Percentiles rank a stretch among this genome's conserved stretches.
Conservation (phyloP, 2,113 vertebrate species). For the Dryoscopus gambensis region DNA sequence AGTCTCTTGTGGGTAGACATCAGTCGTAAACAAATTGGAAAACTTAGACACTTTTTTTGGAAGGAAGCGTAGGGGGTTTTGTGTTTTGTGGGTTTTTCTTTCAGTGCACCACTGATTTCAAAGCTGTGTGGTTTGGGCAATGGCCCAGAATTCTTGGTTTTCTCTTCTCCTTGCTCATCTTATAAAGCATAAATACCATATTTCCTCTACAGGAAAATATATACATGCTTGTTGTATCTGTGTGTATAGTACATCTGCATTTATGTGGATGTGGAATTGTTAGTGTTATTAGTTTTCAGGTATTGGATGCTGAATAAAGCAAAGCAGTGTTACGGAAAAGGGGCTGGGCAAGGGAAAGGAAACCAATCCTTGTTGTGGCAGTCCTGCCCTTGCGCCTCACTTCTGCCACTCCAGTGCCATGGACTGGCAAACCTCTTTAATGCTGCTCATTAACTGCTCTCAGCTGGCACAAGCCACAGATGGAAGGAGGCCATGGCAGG, state of each 20-base stretch:
- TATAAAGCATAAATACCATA: background rate
- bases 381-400: fast-evolving
- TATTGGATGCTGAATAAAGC: background rate
- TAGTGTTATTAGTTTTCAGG: background rate
- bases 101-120: constrained; percentile 40
- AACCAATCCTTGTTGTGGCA: background rate
- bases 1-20: constrained; percentile 62
- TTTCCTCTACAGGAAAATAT: background rate
- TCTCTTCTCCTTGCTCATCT: constrained; percentile 45
- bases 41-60: constrained; percentile 49
- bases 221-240: background rate
- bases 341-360: background rate
- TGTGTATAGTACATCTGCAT: background rate
- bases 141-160: constrained; percentile 52
- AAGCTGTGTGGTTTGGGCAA: constrained; percentile 60
- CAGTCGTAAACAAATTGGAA: constrained; percentile 50
- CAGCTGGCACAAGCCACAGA: background rate
- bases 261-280: background rate
- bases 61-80: background rate
- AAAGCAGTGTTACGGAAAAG: background rate
- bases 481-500: background rate
- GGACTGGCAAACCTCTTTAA: background rate
- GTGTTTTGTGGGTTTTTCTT: background rate
- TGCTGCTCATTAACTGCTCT: background rate
- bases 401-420: background rate